A percentile compares a stretch with the other conserved stretches of the same genome.
Evolutionary conservation across 2,113 vertebrate species (phyloP).

Genomic region (cattle (Bos taurus)): ARS-UCD2.0 NC_037331.1:89311001-89311500

Average conservation of each 20-base stretch:
- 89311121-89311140: not conserved
- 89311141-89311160: not conserved
- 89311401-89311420: not conserved
- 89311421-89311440: not conserved
- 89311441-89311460: not conserved
- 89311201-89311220: not conserved
- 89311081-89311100: not conserved
- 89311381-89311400: not conserved
- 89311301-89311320: not conserved
- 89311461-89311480: not conserved
- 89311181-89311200: not conserved
- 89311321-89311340: not conserved
- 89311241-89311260: not conserved
- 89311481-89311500: not conserved
- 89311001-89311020: not conserved
- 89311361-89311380: not conserved
- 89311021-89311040: not conserved
- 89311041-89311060: not conserved
- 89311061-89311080: not conserved
- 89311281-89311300: not conserved
- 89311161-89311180: not conserved
- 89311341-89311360: not conserved
- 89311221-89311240: not conserved
- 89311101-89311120: not conserved
- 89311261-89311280: not conserved